Evolutionary conservation across 2,888 invertebrate genomes (phyloP).

Genomic region (Ormyrus nitidulus): DNA sequence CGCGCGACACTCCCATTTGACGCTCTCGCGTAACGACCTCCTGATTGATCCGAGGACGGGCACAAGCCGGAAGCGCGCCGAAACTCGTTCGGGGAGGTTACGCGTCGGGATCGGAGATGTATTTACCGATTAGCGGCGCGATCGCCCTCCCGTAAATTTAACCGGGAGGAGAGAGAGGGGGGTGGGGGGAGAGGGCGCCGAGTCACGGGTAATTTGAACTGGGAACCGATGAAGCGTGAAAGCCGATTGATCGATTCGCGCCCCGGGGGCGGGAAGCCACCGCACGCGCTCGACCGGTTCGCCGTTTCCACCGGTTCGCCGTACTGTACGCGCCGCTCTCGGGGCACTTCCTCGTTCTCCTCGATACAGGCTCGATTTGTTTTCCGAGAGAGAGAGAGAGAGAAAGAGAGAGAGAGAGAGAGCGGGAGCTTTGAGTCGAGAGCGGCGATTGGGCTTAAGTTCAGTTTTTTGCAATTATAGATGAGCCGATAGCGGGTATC

Average conservation of each 20-base stretch:
- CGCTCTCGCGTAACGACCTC: background rate
- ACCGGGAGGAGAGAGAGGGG: background rate
- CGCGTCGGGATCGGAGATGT: slow-evolving; percentile 27
- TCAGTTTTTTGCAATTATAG: too few species aligned
- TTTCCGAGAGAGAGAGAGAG: background rate
- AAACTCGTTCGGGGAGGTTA: background rate
- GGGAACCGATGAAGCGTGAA: slow-evolving; percentile 42
- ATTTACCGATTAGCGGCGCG: slow-evolving; percentile 21
- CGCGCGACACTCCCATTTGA: slow-evolving; percentile 1
- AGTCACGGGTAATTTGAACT: slow-evolving; percentile 40
- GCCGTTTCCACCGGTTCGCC: background rate
- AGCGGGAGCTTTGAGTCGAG: too few species aligned
- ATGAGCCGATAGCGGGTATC: too few species aligned
- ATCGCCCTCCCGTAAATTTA: slow-evolving; percentile 11
- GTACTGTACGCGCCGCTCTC: background rate
- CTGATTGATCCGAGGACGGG: background rate
- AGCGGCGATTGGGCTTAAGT: too few species aligned
- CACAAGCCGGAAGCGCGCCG: slow-evolving; percentile 27
- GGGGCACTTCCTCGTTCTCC: slow-evolving; percentile 21
- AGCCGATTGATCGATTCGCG: slow-evolving; percentile 41
- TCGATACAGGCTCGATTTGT: slow-evolving; percentile 14
- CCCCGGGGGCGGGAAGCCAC: background rate
- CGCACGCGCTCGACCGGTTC: slow-evolving; percentile 20
- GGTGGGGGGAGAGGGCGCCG: background rate
- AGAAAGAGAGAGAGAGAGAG: background rate